These are phyloP conservation scores for Myanophis thanlyinensis DNA, from an alignment of 2,113 vertebrate genomes.

Conservation along the genomic window DNA sequence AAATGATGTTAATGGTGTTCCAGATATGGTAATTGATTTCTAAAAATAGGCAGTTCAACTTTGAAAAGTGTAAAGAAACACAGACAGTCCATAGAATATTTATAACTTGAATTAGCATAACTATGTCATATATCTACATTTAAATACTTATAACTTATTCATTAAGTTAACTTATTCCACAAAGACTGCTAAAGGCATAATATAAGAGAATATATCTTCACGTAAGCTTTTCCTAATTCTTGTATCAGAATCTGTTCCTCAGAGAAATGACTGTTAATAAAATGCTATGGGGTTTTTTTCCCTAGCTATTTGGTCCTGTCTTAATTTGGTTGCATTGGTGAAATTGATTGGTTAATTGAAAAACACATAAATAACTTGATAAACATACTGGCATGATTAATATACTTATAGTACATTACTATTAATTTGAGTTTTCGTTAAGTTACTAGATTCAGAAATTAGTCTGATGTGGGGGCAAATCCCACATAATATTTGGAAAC, in stretches of 20 bases:
- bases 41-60: slow-evolving; percentile 46
- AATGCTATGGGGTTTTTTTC: neutral
- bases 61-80: slow-evolving; percentile 45
- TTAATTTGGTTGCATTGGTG: neutral
- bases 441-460: neutral
- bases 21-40: slow-evolving; percentile 44
- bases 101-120: slow-evolving; percentile 54
- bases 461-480: neutral
- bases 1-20: neutral
- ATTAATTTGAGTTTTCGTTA: neutral
- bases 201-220: slow-evolving; percentile 28
- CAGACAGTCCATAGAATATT: slow-evolving; percentile 53
- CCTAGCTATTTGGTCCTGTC: neutral
- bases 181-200: slow-evolving; percentile 44
- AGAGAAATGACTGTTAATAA: neutral
- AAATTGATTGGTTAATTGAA: neutral
- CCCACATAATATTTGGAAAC: neutral
- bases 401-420: neutral
- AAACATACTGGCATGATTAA: neutral
- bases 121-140: slow-evolving; percentile 41
- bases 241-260: neutral
- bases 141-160: slow-evolving; percentile 60
- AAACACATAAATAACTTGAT: neutral
- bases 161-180: slow-evolving; percentile 43
- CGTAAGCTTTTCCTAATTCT: slow-evolving; percentile 33